Evolutionary conservation across 2,113 vertebrate species (phyloP), one percentile per base, ranked within the genome.

Genomic region (Sinocyclocheilus rhinocerous): DNA sequence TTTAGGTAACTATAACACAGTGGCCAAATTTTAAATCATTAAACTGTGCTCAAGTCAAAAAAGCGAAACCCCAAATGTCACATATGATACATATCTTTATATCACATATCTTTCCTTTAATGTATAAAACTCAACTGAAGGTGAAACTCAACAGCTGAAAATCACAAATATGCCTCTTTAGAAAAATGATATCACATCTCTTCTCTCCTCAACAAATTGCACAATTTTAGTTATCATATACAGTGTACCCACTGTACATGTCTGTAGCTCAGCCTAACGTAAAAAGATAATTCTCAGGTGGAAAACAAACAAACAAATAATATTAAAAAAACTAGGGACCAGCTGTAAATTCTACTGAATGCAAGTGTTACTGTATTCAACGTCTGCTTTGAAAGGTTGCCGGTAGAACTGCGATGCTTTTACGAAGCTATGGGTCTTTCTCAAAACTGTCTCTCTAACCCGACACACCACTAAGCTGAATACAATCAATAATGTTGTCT

Each of bases 401-500:
- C 42, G 20, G 18, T 72, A 9, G 29, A 76, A 76, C 13, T 76
- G 42, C n/a, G 50, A 18, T 76, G 73, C 48, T 76, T 29, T 76
- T 9, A 76, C 6, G 13, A 52, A 55, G 48, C 48, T 33, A 20
- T 55, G 50, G 20, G 24, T 57, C 50, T 16, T 50, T 76, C n/a
- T 76, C 12, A 76, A 76, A 57, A 57, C 76, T 22, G 26, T 2
- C 52, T 78, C 50, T 57, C 76, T 59, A 78, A 78, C 18, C 52
- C 59, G 76, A 78, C 59, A 80, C 36, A 39, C 36, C 77, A 80
- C 33, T 80, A 61, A 80, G 55, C 6, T 42, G 12, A 80, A 80
- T 6, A 48, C 61, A 67, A 81, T 81, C 79, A 67, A 81, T 81
- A 81, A 67, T 29, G 36, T 48, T 45, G 79, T 67, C 79, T 81